Conservation (phyloP, 2,113 vertebrate species). For the Tricholaema leucomelas region DNA sequence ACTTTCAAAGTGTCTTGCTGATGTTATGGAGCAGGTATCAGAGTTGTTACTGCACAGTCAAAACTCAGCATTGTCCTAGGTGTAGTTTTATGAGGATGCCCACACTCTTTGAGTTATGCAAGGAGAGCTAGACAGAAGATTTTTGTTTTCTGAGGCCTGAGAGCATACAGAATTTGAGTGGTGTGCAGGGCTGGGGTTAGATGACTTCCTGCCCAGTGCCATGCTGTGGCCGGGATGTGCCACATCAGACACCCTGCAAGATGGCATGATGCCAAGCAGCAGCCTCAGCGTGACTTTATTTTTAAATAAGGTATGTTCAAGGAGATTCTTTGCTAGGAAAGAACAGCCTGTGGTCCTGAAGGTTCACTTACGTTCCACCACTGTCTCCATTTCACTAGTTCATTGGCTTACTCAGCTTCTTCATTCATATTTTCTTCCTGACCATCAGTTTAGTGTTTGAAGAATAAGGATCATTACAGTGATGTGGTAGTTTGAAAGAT, state of each 20-base stretch:
- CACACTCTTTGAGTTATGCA: not conserved
- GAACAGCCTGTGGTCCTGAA: not conserved
- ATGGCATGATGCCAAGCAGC: not conserved
- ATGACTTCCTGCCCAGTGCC: not conserved
- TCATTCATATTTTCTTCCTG: not conserved
- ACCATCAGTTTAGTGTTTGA: not conserved
- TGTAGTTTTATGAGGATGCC: not conserved
- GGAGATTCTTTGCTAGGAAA: not conserved
- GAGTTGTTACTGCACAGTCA: not conserved
- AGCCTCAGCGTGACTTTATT: accelerated
- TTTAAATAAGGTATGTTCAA: not conserved
- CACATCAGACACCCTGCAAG: accelerated
- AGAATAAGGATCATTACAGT: not conserved
- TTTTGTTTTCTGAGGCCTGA: not conserved
- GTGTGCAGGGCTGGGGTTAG: not conserved
- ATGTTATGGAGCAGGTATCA: not conserved
- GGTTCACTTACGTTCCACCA: not conserved
- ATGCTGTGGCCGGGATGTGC: not conserved
- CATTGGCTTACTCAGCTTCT: not conserved
- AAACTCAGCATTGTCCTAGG: not conserved
- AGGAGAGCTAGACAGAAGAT: not conserved
- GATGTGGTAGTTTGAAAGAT: too few relatives aligned
- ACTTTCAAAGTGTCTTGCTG: not conserved
- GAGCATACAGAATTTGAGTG: not conserved
- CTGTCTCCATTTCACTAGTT: not conserved